Evolutionary conservation across 2,888 invertebrate genomes (phyloP), one percentile per base, ranked within the genome.

Genomic region (Platypus cylindrus): DNA sequence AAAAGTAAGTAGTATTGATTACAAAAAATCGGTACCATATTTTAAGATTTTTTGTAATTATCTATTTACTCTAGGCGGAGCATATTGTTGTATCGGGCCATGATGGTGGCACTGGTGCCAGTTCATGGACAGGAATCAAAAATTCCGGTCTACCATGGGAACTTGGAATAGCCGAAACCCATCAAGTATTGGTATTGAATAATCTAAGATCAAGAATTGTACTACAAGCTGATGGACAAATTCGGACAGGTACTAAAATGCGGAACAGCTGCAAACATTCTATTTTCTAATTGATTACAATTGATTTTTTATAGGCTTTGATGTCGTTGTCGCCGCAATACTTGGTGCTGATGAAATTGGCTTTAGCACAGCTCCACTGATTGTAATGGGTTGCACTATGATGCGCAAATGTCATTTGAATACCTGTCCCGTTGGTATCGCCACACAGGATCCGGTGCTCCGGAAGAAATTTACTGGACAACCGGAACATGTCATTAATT

Each of bases 401-500:
- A 98, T 98, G 98, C 73, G 98, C 37, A 98, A 98, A 61, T 98
- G 98, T 55, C 98, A 98, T 62, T 67, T 98, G 49, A 98, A 98
- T 65, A 98, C 97, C 5, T 98, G 98, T 48, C 98, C 98, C 0
- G 98, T 98, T 40, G 98, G 98, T 41, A 87, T 98, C 53, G 97
- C 97, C 2, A 98, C 98, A 0, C 98, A 97, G 64, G 98, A 98
- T 67, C 97, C 97, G 0, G 72, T 82, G 9, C 68, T 98, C 30
- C 71, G 98, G 16, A 85, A 87, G 61, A 98, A 97, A 63, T 98
- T 98, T 64, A 84, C 85, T 25, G 98, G 98, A 25, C 89, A 91
- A 56, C 95, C 98, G 0, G 97, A 98, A 56, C 85, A 98, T 59
- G 91, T 98, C 23, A 73, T 98, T 55, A 98, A 98, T 65, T 98